Base-by-base conservation (phyloP, 2,797 vertebrate genomes). In the Paratrypauchen microcephalus region DNA sequence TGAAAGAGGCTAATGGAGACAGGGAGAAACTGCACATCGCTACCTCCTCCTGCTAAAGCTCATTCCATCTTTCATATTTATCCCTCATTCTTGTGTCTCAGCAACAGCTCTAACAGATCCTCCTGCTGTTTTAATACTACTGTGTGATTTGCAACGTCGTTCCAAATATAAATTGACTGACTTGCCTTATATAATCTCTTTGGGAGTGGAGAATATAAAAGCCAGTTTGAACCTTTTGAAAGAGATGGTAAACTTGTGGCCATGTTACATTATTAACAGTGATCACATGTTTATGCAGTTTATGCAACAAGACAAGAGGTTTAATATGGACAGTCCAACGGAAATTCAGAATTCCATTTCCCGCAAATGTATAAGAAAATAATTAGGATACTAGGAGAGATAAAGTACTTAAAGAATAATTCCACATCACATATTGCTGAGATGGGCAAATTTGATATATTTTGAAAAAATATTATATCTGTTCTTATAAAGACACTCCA, bases 1-100 rank as follows among this genome's bases (percentile, higher is more conserved):
- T 71, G 62, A 87, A 15, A 30, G 58, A 82, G 74, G 79, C 86
- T 81, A 80, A 85, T 68, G 68, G 76, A 60, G 78, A 70, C 45
- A 74, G 74, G 50, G 72, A 66, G 63, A 28, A 72, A 66, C 65
- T 59, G 63, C 67, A 81, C 65, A 62, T 68, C 47, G 50, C 28
- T 60, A 32, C 71, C 50, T 71, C 54, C 57, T 57, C 60, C 50
- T 16, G 65, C 57, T 36, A 54, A 80, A 80, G 59, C 65, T 66
- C 52, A 48, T 69, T 76, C 75, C 78, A 0, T 64, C 66, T 72
- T 79, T 73, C 59, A 71, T 45, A 55, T 30, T 66, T 18, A 75
- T 80, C 11, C n/a, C 21, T 70, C 28, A 69, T 16, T 71, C 58
- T 74, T 71, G 62, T 78, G 68, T 78, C 71, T 71, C 30, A 66